Evolutionary conservation across 2,113 vertebrate species (phyloP), one percentile per base, ranked within the genome.

Genomic region (Sturnus vulgaris): DNA sequence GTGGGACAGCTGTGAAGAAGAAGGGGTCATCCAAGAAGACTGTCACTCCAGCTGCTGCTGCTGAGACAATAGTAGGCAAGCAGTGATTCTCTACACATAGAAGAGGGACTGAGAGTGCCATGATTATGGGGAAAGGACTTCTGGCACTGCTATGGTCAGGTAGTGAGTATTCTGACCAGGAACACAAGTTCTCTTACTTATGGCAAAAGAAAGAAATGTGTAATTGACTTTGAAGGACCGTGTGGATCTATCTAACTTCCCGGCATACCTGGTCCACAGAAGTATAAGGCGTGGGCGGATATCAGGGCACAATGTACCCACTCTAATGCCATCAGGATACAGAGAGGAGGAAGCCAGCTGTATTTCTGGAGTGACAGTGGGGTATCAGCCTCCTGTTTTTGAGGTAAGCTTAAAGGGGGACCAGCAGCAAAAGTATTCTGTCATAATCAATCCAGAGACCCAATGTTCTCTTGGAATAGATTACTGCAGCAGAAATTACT

Each of bases 321-420:
- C 7, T 12, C 9, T 47, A 57, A 75, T 28, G 5, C 12, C 14
- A 30, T 30, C 22, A 70, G 37, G 52, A 33, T 37, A 25, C 4
- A 9, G 5, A 0, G 1, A 31, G 13, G 7, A 53, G 13, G 18
- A 90, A 64, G 10, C 2, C 24, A 40, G 40, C 4, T 55, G 2
- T 13, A 18, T 35, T 86, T 64, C 15, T 64, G 44, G 27, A 39
- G 5, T 61, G 28, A 37, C 22, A 27, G 27, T 6, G 10, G 6
- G 5, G n/a, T 47, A 44, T 7, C 44, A 44, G 37, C 44, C 21
- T 37, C 35, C 7, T 56, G 5, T 27, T 40, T 50, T 71, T 64
- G 20, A 76, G 50, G 4, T 25, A 25, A 88, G 6, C 15, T 25
- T 30, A 30, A 46, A 9, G 21, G 12, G 8, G 8, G 2, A 19